Conservation (phyloP, 2,113 vertebrate genomes). For the Zosterops hypoxanthus region DNA sequence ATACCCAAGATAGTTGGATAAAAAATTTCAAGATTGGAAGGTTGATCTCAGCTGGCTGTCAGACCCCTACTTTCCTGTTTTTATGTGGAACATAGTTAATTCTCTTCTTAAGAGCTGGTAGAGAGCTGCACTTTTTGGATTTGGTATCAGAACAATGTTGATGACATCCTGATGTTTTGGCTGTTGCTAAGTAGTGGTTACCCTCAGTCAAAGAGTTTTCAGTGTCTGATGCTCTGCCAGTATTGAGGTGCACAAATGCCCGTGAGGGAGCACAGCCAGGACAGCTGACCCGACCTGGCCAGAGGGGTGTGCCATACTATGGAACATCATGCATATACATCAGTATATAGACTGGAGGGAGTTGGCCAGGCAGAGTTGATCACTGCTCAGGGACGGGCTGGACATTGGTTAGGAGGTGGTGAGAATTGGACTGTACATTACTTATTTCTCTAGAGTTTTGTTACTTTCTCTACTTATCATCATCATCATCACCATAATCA, state of each 20-base stretch:
- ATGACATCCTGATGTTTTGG: neutral
- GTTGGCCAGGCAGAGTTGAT: neutral
- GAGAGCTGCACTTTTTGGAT: neutral
- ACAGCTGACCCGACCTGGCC: neutral
- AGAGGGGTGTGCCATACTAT: too few relatives aligned
- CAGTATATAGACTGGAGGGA: neutral
- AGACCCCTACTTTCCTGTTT: neutral
- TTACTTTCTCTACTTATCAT: neutral
- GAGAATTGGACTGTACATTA: neutral
- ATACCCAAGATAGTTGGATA: neutral
- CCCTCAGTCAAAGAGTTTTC: neutral
- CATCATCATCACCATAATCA: neutral
- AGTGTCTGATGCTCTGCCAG: neutral
- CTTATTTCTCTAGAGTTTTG: neutral
- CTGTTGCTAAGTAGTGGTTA: neutral
- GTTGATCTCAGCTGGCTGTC: neutral
- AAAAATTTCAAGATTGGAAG: neutral
- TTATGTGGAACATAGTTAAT: neutral
- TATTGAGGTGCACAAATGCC: neutral
- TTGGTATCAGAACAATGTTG: neutral
- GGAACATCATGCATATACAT: too few relatives aligned
- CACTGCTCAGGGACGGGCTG: neutral
- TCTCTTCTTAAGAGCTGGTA: neutral
- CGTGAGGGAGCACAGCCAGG: neutral
- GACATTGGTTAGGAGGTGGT: too few relatives aligned